phyloP scores from a whole-genome alignment of 2,797 vertebrate genomes.

The Sebastolobus altivelis region DNA sequence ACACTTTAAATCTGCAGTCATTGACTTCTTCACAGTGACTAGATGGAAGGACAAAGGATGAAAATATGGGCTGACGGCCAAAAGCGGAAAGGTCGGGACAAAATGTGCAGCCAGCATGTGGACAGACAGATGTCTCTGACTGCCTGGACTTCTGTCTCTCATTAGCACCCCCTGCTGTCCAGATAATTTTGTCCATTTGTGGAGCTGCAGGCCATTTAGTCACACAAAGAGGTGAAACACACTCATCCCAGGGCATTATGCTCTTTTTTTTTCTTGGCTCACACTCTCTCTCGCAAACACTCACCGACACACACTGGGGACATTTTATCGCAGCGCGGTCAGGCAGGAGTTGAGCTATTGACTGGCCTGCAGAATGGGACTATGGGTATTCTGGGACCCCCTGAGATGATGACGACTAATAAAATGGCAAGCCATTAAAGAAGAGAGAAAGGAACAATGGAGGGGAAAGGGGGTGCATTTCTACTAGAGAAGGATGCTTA shows the following conservation, averaged over 20 bases:
- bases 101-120: constrained; percentile 64
- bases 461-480: constrained; percentile 21
- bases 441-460: constrained; percentile 38
- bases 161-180: constrained; percentile 54
- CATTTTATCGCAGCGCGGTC: constrained; percentile 55
- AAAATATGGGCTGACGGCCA: constrained; percentile 47
- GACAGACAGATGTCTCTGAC: constrained; percentile 50
- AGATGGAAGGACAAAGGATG: constrained; percentile 14
- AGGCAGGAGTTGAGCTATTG: constrained; percentile 58
- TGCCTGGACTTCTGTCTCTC: constrained; percentile 19
- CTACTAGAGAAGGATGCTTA: background rate
- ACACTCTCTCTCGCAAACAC: constrained; percentile 28
- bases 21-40: constrained; percentile 32
- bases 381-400: constrained; percentile 47
- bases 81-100: constrained; percentile 65
- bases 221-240: constrained; percentile 14
- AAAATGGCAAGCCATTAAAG: constrained; percentile 63
- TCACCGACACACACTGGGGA: constrained; percentile 32
- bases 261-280: constrained; percentile 14
- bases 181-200: constrained; percentile 9
- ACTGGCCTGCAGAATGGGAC: constrained; percentile 50
- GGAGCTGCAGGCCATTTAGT: constrained; percentile 35
- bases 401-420: constrained; percentile 59
- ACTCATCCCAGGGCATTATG: constrained; percentile 29
- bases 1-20: constrained; percentile 21